These are phyloP conservation scores for Arenaria interpres DNA, from an alignment of 2,113 vertebrate species.

Conservation along the genomic window DNA sequence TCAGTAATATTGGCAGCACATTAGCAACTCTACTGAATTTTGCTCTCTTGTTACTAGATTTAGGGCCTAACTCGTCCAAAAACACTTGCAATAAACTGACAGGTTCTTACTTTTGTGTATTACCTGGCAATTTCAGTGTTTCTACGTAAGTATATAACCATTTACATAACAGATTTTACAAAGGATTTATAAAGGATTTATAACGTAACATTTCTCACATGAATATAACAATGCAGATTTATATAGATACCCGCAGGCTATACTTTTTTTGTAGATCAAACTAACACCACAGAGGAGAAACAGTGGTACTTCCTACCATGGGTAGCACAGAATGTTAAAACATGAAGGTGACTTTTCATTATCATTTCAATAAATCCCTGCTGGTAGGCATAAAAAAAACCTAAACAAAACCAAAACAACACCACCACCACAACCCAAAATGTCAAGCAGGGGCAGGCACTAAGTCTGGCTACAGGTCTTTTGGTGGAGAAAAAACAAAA, in stretches of 20 bases:
- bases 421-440: not conserved
- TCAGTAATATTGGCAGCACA: constrained; percentile 5
- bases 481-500: not conserved
- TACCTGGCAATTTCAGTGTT: not conserved
- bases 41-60: not conserved
- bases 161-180: not conserved
- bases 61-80: not conserved
- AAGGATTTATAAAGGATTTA: not conserved
- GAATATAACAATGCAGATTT: not conserved
- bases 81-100: not conserved
- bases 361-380: not conserved
- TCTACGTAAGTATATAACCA: not conserved
- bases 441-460: not conserved
- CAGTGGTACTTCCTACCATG: not conserved
- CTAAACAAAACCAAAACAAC: not conserved
- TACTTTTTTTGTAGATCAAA: not conserved
- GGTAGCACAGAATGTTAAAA: not conserved
- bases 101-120: not conserved
- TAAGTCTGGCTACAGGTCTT: not conserved
- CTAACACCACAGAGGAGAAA: not conserved
- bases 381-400: not conserved
- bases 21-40: not conserved
- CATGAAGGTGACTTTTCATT: not conserved
- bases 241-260: not conserved
- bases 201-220: too few relatives aligned